Conservation (phyloP, 1,140 invertebrate species). For the Eumaeus atala region DNA sequence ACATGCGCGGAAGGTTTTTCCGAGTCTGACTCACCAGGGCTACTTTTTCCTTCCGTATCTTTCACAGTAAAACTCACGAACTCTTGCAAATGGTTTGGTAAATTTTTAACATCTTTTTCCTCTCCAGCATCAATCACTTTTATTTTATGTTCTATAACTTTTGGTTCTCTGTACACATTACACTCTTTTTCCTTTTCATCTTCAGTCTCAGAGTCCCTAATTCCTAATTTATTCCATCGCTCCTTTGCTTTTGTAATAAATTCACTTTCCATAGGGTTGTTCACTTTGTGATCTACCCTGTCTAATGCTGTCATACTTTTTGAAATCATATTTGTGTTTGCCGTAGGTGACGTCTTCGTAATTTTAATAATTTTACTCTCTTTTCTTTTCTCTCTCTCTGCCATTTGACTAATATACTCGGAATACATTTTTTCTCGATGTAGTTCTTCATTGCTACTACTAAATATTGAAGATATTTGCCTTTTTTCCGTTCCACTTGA, state of each 20-base stretch:
- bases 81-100: conserved; percentile 84
- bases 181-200: conserved; percentile 51
- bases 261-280: conserved; percentile 79
- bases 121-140: conserved; percentile 78
- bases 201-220: conserved; percentile 75
- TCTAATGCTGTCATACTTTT: conserved; percentile 56
- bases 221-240: conserved; percentile 76
- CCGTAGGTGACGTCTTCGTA: conserved; percentile 39
- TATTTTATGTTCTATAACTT: conserved; percentile 72
- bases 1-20: conserved; percentile 59
- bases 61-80: conserved; percentile 79
- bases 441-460: conserved; percentile 78
- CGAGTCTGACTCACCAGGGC: conserved; percentile 53
- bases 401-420: conserved; percentile 86
- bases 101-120: conserved; percentile 75
- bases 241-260: conserved; percentile 82
- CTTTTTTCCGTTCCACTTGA: not conserved
- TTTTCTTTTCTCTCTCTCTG: conserved; percentile 84
- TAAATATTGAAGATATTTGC: conserved; percentile 42
- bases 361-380: conserved; percentile 87
- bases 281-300: conserved; percentile 63
- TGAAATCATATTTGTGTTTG: conserved; percentile 32
- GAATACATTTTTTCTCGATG: conserved; percentile 84
- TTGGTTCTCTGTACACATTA: conserved; percentile 62
- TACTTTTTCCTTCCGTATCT: conserved; percentile 69